Percentiles rank a stretch among this genome's conserved stretches.
Evolutionary conservation across 2,888 invertebrate species (phyloP).

Genomic region (Drosophila algonquin): DNA sequence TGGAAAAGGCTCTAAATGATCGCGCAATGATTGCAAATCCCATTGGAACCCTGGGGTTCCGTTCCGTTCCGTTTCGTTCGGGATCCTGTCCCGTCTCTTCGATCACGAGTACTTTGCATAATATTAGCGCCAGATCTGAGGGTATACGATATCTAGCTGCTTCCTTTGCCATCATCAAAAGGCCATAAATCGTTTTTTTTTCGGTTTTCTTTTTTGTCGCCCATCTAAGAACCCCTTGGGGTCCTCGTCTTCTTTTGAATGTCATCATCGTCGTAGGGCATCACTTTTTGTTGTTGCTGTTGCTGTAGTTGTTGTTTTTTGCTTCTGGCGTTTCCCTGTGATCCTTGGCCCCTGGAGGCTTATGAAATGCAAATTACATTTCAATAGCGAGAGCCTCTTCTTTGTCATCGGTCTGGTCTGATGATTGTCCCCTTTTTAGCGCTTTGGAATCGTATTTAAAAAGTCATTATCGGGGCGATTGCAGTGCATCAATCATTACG

Average conservation of each 20-base stretch:
- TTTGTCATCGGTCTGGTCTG: constrained; percentile 50
- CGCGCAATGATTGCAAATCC: constrained; percentile 60
- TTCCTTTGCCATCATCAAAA: constrained; percentile 78
- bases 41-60: constrained; percentile 38
- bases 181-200: constrained; percentile 72
- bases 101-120: constrained; percentile 73
- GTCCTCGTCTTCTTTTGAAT: constrained; percentile 52
- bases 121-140: constrained; percentile 53
- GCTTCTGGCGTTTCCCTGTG: constrained; percentile 17
- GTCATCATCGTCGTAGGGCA: constrained; percentile 50
- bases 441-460: constrained; percentile 75
- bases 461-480: constrained; percentile 71
- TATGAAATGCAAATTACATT: constrained; percentile 78
- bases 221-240: constrained; percentile 39
- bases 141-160: constrained; percentile 45
- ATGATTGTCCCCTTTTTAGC: constrained; percentile 68
- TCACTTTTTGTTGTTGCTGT: constrained; percentile 11
- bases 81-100: constrained; percentile 58
- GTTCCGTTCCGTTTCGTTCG: constrained; percentile 14
- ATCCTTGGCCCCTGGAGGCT: constrained; percentile 47
- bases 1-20: constrained; percentile 36
- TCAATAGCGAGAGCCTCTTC: constrained; percentile 60
- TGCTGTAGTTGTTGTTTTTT: background rate
- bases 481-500: constrained; percentile 66
- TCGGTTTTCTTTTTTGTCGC: constrained; percentile 15